Evolutionary conservation across 37 sponge, comb jelly and placozoan genomes (phyloP), one percentile per base, ranked within the genome.

Genomic region (Corticium candelabrum): DNA sequence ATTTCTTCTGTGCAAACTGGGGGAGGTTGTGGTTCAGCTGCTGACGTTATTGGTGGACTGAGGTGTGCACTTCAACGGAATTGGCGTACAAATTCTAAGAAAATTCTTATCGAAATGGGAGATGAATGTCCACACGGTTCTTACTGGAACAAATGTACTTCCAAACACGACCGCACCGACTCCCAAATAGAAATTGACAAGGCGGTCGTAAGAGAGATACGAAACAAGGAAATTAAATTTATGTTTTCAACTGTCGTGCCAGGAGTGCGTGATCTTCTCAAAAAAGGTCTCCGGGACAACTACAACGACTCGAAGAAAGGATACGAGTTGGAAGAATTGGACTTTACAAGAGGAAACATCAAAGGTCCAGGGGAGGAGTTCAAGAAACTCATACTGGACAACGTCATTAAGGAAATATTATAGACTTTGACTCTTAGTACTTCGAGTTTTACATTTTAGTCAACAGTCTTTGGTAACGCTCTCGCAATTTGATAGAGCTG

Each of bases 41-140:
- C 62, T 11, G 62, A 50, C 62, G 62, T 50, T 27, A 50, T 50
- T 11, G 62, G 62, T 11, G 62, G 62, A 21, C 11, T 50, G 11
- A 21, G 21, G 21, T 50, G 62, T 11, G 62, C 62, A 27, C 21
- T 50, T 11, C 11, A 50, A 11, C 62, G 11, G 11, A 50, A 21
- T 50, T 50, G 62, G 62, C 62, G 62, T 27, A 50, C 15, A 11
- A 21, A 50, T 50, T 11, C 62, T 50, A 21, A 27, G 11, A 11
- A 50, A 50, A 27, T 27, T 21, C 62, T 50, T 50, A 50, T 50
- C 62, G 62, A 50, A 50, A 50, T 50, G 62, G 62, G 62, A 50
- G 62, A 50, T 21, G 62, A 50, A 21, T 50, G 62, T 50, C 62
- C 62, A 50, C 62, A 50, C 62, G 62, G 62, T 50, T 11, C 62